Base-by-base conservation (phyloP, 2,113 vertebrate species). In the Australoheros scitulus region DNA sequence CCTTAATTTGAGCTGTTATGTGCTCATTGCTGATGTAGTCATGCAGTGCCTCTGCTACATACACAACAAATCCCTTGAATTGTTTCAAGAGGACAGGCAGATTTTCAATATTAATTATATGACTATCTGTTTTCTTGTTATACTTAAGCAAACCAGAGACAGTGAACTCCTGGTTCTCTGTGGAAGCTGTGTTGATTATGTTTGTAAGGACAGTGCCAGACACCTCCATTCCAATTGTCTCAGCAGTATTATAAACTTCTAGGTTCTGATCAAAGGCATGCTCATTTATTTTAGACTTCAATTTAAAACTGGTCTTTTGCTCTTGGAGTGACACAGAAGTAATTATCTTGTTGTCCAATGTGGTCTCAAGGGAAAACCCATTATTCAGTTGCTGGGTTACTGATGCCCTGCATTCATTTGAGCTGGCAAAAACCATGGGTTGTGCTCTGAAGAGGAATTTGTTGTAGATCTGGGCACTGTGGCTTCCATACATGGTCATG, bases 351-450 rank as follows among this genome's bases (percentile, higher is more conserved):
- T 96, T 96, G 76, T 97, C 96, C 75, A 98, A 89, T 24, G 92
- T 92, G 0, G 96, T 96, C 8, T 93, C 93, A 43, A 97, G 41
- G 38, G 90, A 94, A 75, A 91, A 90, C 7, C 86, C 90, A 15
- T 92, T 92, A 14, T 88, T 81, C 11, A 97, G 52, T 79, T 57
- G 78, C 36, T 98, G 98, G 22, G 64, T 95, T 15, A 95, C 92
- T 80, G 97, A 97, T 77, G 96, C 96, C 93, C 96, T 96, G 89
- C 95, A 97, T 92, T 98, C 97, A 87, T 99, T 97, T 65, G 96
- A 96, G 80, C 97, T 95, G 50, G 95, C 95, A 74, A 99, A 92
- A 83, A 96, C 95, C 89, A 98, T 91, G 64, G 97, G 97, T 72
- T 98, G 97, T 55, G 95, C 97, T 94, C 95, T 97, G 56, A 98